A percentile compares a stretch with the other conserved stretches of the same genome.
Conservation (phyloP, 1,140 invertebrate species). For the Solenopsis invicta region DNA sequence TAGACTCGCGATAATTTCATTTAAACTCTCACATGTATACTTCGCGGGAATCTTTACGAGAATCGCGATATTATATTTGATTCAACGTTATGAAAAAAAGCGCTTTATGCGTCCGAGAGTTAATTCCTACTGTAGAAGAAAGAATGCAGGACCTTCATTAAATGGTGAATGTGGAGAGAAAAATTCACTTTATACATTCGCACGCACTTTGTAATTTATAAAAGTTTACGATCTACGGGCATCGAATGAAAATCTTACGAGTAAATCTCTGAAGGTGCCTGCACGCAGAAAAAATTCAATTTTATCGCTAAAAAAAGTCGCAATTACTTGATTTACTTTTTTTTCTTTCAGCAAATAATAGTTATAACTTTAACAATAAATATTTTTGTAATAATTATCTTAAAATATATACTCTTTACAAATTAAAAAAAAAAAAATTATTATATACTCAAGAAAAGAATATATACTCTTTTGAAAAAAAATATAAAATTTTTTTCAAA, state of each 20-base stretch:
- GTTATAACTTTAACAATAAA: too few species aligned
- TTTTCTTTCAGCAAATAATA: too few species aligned
- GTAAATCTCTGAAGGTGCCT: too few species aligned
- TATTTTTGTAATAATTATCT: too few species aligned
- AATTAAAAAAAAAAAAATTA: too few species aligned
- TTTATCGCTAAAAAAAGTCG: too few species aligned
- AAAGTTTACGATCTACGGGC: background rate
- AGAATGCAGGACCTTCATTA: background rate
- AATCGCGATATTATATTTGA: constrained; percentile 6
- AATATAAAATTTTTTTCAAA: too few species aligned
- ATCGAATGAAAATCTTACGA: background rate
- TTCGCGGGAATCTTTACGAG: background rate
- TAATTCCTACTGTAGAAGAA: constrained; percentile 15
- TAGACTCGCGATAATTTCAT: constrained; percentile 17
- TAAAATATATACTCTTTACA: too few species aligned
- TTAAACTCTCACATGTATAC: background rate
- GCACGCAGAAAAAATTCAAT: too few species aligned
- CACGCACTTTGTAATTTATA: background rate
- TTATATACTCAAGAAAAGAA: too few species aligned
- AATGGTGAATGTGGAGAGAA: background rate
- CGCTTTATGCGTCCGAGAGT: background rate
- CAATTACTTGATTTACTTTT: too few species aligned
- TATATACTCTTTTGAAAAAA: too few species aligned
- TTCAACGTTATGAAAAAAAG: background rate
- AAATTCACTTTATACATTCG: constrained; percentile 1